These are phyloP conservation scores for Tachina lurida DNA, from an alignment of 2,888 invertebrate genomes.

Conservation along the genomic window DNA sequence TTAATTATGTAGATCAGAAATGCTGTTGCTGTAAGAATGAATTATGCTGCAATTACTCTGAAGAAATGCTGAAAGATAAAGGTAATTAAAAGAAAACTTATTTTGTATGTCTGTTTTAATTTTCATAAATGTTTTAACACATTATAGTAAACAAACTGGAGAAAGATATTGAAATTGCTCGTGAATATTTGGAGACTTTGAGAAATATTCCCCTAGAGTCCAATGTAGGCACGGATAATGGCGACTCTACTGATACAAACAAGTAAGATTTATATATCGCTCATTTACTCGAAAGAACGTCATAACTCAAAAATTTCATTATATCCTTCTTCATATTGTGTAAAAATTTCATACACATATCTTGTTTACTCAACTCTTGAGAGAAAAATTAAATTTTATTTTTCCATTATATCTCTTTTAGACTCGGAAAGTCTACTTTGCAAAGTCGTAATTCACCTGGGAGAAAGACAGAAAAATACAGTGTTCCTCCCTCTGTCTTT, in stretches of 20 bases:
- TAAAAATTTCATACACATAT: no score
- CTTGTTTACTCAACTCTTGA: no score
- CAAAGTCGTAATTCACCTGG: no score
- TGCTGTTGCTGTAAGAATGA: constrained; percentile 79
- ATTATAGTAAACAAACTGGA: constrained; percentile 78
- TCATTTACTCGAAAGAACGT: no score
- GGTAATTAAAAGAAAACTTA: constrained; percentile 73
- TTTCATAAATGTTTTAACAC: constrained; percentile 4
- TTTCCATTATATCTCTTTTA: no score
- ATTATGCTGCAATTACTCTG: constrained; percentile 77
- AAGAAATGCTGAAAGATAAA: constrained; percentile 78
- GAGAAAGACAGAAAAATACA: no score
- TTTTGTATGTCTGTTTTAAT: neutral
- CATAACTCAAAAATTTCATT: no score
- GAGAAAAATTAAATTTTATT: no score
- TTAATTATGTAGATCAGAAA: constrained; percentile 59
- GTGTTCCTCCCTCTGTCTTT: no score
- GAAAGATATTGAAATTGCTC: constrained; percentile 78
- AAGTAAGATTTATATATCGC: constrained; percentile 47
- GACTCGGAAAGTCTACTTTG: no score
- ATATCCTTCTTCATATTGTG: no score
- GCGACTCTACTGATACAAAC: constrained; percentile 38
- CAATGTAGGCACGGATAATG: neutral
- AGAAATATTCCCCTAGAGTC: constrained; percentile 64
- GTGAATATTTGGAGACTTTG: constrained; percentile 76